Evolutionary conservation across 2,888 invertebrate genomes (phyloP).

Genomic region (Vandiemenella viatica): DNA sequence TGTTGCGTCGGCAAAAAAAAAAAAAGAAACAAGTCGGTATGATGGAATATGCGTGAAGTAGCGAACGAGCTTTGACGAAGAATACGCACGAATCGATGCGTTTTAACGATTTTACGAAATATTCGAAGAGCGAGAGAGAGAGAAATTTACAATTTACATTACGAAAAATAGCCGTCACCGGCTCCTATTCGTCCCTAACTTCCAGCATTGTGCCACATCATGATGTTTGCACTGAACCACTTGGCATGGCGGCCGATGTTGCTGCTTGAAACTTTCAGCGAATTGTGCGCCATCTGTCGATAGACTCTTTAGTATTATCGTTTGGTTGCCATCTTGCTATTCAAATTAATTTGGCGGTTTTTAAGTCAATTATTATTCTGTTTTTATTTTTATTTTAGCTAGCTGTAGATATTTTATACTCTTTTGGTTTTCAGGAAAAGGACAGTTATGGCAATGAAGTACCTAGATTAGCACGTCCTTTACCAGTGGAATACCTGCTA

Average conservation of each 20-base stretch:
- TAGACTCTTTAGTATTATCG: neutral
- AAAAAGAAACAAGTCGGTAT: slow-evolving; percentile 15
- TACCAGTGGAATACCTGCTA: slow-evolving; percentile 94
- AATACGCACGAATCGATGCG: slow-evolving; percentile 14
- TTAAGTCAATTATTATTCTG: neutral
- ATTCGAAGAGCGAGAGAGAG: slow-evolving; percentile 16
- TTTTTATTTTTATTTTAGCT: neutral
- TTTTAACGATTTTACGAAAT: slow-evolving; percentile 12
- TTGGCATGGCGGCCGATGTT: slow-evolving; percentile 19
- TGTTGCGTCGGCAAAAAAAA: slow-evolving; percentile 17
- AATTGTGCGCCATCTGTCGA: slow-evolving; percentile 13
- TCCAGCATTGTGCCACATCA: slow-evolving; percentile 30
- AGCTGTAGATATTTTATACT: neutral
- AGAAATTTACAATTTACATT: slow-evolving; percentile 23
- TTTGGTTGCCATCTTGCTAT: slow-evolving; percentile 8
- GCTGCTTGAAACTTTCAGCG: slow-evolving; percentile 9
- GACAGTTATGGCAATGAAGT: slow-evolving; percentile 97
- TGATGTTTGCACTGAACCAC: slow-evolving; percentile 30
- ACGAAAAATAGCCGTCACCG: slow-evolving; percentile 22
- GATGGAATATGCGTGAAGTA: slow-evolving; percentile 15
- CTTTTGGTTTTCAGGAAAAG: slow-evolving; percentile 54
- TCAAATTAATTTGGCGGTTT: slow-evolving; percentile 4
- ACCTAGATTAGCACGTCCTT: slow-evolving; percentile 75
- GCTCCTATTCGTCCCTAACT: slow-evolving; percentile 21
- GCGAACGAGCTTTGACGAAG: slow-evolving; percentile 16